A percentile compares a stretch with the other conserved stretches of the same genome.
Conservation (phyloP, 2,797 vertebrate genomes). For the Sarcoramphus papa region DNA sequence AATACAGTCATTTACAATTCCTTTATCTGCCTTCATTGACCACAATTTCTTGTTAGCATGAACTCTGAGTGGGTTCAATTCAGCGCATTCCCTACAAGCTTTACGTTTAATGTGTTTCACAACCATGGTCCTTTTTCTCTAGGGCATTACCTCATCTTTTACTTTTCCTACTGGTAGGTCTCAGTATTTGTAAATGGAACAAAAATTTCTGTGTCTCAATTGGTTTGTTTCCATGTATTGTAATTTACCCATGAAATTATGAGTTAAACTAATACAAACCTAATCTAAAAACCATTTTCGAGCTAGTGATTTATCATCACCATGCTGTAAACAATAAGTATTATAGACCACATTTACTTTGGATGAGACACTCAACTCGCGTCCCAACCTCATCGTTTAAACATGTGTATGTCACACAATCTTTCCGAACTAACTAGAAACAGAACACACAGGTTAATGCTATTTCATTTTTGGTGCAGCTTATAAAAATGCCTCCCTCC, state of each 20-base stretch:
- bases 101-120: slow-evolving; percentile 11
- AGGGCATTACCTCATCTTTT: slow-evolving; percentile 47
- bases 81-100: not conserved
- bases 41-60: not conserved
- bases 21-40: not conserved
- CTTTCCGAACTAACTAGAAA: slow-evolving; percentile 32
- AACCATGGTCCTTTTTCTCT: not conserved
- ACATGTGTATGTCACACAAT: not conserved
- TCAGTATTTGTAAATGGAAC: not conserved
- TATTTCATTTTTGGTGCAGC: not conserved
- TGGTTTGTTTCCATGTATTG: not conserved
- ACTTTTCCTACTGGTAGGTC: slow-evolving; percentile 11
- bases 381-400: not conserved
- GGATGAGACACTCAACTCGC: not conserved
- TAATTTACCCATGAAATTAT: not conserved
- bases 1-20: not conserved
- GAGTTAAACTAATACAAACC: not conserved
- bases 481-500: not conserved
- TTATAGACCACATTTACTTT: not conserved
- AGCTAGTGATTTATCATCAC: not conserved
- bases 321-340: not conserved
- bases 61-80: not conserved
- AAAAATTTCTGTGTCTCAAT: not conserved
- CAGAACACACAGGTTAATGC: slow-evolving; percentile 6
- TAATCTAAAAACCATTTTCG: not conserved